Conservation (phyloP, 2,797 vertebrate species). For the Anguilla marmorata region DNA sequence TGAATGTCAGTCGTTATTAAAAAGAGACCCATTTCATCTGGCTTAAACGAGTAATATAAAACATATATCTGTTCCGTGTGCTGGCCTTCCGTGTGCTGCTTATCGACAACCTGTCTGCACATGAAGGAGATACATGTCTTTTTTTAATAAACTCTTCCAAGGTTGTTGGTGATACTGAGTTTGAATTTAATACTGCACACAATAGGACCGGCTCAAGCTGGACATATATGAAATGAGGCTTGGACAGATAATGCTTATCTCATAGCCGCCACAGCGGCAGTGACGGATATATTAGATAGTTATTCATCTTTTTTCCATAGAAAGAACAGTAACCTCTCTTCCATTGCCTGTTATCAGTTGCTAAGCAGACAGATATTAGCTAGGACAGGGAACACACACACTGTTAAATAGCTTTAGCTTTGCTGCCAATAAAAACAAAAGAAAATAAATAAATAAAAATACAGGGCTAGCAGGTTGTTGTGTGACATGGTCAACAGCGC, state of each 20-base stretch:
- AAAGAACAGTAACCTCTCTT: neutral
- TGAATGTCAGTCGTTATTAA: neutral
- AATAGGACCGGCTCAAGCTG: neutral
- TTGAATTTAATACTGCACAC: neutral
- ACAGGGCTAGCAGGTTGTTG: slow-evolving; percentile 37
- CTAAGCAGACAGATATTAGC: slow-evolving; percentile 14
- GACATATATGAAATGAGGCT: neutral
- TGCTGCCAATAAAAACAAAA: slow-evolving; percentile 16
- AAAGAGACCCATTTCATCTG: neutral
- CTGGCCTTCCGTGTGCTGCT: neutral
- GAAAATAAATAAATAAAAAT: neutral
- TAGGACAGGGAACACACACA: neutral
- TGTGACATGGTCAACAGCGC: neutral
- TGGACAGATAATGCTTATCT: neutral
- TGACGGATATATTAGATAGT: neutral
- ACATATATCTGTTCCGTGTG: neutral
- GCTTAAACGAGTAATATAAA: neutral
- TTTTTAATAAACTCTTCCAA: neutral
- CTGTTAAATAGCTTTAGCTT: neutral
- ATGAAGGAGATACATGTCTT: neutral
- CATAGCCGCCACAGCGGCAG: neutral
- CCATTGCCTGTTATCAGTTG: neutral
- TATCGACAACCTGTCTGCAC: neutral
- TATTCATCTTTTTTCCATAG: too few species aligned
- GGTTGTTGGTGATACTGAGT: neutral